Base-by-base conservation (phyloP, 1,140 invertebrate species). In the Lutraria rhynchaena region DNA sequence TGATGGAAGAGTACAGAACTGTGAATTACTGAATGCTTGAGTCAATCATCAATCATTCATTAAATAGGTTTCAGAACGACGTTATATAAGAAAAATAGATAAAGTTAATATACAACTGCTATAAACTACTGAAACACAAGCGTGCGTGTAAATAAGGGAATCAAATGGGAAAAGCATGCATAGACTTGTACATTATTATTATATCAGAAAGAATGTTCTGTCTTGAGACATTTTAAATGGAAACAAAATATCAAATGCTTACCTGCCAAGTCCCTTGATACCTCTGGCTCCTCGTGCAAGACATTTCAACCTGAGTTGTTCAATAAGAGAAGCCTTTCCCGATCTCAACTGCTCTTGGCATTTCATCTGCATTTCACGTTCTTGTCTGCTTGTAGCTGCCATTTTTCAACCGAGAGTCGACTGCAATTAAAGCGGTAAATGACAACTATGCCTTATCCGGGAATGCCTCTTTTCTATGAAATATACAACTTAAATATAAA, bases 181-280 rank as follows among this genome's bases (percentile, higher is more conserved):
- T n/a, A 49, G 44, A 9, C 11, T 19, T 11, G 44, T 19, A 11
- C 9, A 9, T 11, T 49, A 19, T 19, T 11, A 49, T 11, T 49
- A 49, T 11, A 49, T 11, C 19, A 49, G 44, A 19, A 9, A 49
- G 11, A 49, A 11, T 11, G 9, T 49, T 19, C 9, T 19, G 19
- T 11, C 19, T 49, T 11, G 9, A 55, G 51, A 55, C n/a, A 11
- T 55, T n/a, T 9, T 5, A 55, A 55, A 55, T 27, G 51, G 7
- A 55, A 22, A 55, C 4, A 61, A 35, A 61, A 33, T 4, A 1
- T 7, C 35, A 49, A 15, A 19, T n/a, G 91, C 91, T 92, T 93
- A 97, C 96, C 96, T 96, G 87, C 96, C 96, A 51, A 99, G 91
- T 0, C 96, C 96, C 85, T 98, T 94, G 86, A 99, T 98, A 41